These are phyloP conservation scores for Epizoanthus stellaris DNA, from an alignment of 92 coral and sea anemone genomes.

Conservation along the genomic window DNA sequence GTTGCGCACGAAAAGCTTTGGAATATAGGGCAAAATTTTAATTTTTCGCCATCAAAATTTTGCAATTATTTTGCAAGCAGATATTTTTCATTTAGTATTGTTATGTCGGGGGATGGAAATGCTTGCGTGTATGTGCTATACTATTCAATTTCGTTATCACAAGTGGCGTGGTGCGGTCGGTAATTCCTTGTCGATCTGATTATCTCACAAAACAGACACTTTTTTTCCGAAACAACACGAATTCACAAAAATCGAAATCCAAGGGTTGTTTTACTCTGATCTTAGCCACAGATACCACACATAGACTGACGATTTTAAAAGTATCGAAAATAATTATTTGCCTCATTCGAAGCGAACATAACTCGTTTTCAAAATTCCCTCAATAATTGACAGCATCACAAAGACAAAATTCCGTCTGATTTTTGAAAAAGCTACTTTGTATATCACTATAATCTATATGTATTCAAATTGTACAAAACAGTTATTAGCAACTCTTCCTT, in stretches of 20 bases:
- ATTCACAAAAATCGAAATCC: neutral
- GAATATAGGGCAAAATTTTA: neutral
- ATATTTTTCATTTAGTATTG: neutral
- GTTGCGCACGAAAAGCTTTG: neutral
- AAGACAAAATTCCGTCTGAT: no score
- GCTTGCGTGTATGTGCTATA: neutral
- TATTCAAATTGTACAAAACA: neutral
- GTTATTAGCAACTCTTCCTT: neutral
- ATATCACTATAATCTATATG: neutral
- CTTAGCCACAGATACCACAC: no score
- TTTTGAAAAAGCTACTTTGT: no score
- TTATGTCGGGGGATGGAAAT: neutral
- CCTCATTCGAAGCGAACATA: no score
- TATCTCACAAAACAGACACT: neutral
- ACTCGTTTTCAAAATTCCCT: no score
- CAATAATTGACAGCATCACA: no score
- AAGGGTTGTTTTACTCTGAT: no score
- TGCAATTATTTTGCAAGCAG: neutral
- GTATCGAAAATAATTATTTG: no score
- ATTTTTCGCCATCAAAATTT: neutral
- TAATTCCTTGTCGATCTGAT: neutral
- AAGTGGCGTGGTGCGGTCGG: constrained; percentile 16
- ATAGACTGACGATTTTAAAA: no score
- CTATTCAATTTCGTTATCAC: neutral
- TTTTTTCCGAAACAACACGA: neutral